Base-by-base conservation (phyloP, 2,797 vertebrate genomes). In the Protonibea diacanthus region DNA sequence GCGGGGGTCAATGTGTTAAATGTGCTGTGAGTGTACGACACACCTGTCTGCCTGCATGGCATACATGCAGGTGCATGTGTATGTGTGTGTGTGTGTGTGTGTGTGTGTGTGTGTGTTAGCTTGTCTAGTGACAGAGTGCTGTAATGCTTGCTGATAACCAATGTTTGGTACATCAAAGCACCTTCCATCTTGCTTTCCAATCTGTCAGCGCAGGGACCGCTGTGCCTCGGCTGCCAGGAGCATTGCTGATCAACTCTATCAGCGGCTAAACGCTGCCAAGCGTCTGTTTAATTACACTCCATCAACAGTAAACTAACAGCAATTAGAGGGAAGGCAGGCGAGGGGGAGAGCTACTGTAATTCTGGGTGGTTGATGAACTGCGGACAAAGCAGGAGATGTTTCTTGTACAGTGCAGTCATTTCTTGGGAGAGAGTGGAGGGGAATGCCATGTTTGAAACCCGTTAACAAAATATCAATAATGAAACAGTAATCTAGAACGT, bases 211-310 rank as follows among this genome's bases (percentile, higher is more conserved):
- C 4, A 0, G 25, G 40, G n/a, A 68, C 71, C 11, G 40, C 14
- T 40, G 29, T 11, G 73, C 67, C 61, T 48, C 47, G 3, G 59
- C 74, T 81, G 81, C 81, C 80, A 81, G 76, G 67, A 18, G 47
- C 59, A 18, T 60, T 4, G 8, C 57, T 52, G 79, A 84, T 91
- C 80, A 64, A 71, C 52, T 78, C 76, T 5, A 85, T 79, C 42
- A 74, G 62, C 6, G 9, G 51, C 56, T 72, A 33, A 81, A 78
- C 17, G 11, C 80, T 18, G 67, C 72, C 71, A 78, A 67, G 69
- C 25, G 7, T 72, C 62, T 55, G 75, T 81, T 82, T 85, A 84
- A 86, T 86, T 76, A 81, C 67, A 57, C 61, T 78, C 66, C 61
- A 78, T 64, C 25, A 71, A 74, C 29, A 6, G 23, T 38, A 58